These are phyloP conservation scores for Scartelaos histophorus DNA, from an alignment of 2,113 vertebrate species.

Conservation along the genomic window DNA sequence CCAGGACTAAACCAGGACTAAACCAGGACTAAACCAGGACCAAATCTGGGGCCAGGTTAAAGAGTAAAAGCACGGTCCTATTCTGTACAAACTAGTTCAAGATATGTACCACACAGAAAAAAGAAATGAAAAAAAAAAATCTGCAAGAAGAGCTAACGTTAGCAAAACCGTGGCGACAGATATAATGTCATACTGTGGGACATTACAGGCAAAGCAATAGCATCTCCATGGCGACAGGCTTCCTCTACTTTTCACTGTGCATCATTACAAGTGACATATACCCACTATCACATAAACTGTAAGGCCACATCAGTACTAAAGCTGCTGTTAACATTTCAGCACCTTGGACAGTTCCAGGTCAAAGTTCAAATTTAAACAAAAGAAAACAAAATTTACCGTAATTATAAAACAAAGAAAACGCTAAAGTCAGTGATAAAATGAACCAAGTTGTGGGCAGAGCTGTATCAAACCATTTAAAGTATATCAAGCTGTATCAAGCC, in stretches of 20 bases:
- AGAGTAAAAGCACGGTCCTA: background rate
- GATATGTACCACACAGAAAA: background rate
- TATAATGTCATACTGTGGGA: background rate
- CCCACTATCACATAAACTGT: no score
- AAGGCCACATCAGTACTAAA: background rate
- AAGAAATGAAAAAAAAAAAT: no score
- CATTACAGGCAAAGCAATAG: background rate
- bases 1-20: conserved; percentile 14
- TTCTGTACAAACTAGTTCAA: background rate
- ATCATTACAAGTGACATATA: no score
- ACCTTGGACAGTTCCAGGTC: background rate
- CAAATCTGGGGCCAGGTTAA: background rate
- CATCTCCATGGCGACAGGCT: background rate
- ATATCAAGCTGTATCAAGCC: no score
- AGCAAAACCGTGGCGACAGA: background rate
- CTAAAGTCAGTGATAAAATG: background rate
- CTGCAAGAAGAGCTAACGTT: background rate
- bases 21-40: conserved; percentile 28
- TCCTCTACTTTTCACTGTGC: no score
- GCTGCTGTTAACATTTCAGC: background rate
- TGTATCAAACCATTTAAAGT: no score
- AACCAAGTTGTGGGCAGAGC: background rate
- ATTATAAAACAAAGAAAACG: no score
- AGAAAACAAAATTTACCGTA: no score
- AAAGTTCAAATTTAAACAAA: background rate